A percentile compares a stretch with the other conserved stretches of the same genome.
phyloP scores from a whole-genome alignment of 2,888 invertebrate species.

The Caenorhabditis parvicauda region DNA sequence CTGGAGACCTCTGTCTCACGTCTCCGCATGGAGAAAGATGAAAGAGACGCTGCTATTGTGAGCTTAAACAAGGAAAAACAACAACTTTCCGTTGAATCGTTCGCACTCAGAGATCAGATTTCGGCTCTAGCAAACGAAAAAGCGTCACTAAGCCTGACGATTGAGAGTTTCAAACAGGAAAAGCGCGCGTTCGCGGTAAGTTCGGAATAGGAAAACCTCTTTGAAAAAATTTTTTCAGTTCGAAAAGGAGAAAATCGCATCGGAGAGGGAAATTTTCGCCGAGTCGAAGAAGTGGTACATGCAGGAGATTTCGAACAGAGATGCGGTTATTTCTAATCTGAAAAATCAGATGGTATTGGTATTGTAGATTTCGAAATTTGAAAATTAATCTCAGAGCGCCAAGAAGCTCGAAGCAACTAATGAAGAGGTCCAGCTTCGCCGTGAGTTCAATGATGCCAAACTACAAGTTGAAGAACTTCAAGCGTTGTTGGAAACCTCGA shows the following conservation, averaged over 20 bases:
- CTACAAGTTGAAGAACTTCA: constrained; percentile 13
- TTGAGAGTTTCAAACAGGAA: constrained; percentile 22
- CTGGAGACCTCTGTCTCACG: constrained; percentile 24
- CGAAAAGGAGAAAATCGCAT: constrained; percentile 21
- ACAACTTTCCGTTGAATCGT: constrained; percentile 20
- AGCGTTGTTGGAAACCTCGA: constrained; percentile 12
- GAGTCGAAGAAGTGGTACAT: constrained; percentile 33
- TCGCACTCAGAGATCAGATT: constrained; percentile 24
- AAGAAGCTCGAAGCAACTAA: constrained; percentile 16
- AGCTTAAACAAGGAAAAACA: constrained; percentile 38
- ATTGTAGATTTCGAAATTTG: neutral
- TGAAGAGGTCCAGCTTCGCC: constrained; percentile 12
- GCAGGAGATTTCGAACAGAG: constrained; percentile 45
- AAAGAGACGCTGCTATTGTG: constrained; percentile 32
- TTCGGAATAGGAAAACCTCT: neutral
- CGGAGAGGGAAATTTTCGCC: constrained; percentile 21
- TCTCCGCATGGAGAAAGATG: constrained; percentile 36
- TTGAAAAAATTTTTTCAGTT: constrained; percentile 13
- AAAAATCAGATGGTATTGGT: constrained; percentile 44
- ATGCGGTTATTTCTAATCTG: constrained; percentile 41
- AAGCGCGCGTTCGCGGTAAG: constrained; percentile 15
- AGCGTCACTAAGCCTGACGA: constrained; percentile 6
- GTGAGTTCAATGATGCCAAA: constrained; percentile 5
- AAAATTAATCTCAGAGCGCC: constrained; percentile 3
- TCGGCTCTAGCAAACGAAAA: constrained; percentile 18